Percentiles rank a stretch among this genome's conserved stretches.
phyloP scores from a whole-genome alignment of 2,888 invertebrate genomes.

The Microplitis deprimator region DNA sequence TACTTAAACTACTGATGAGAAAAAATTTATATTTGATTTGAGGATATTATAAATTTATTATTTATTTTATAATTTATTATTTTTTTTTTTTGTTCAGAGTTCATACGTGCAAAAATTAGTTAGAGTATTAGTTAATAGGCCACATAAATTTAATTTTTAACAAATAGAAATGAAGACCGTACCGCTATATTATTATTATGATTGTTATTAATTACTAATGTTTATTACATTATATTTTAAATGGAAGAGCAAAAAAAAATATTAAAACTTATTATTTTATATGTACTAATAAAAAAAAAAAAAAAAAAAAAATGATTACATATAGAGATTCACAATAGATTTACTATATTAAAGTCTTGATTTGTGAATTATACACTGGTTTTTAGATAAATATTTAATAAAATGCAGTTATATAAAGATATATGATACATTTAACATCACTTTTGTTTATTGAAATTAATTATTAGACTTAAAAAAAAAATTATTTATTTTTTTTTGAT shows the following conservation, averaged over 20 bases:
- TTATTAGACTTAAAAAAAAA: neutral
- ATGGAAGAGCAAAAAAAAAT: conserved; percentile 24
- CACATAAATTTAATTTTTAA: conserved; percentile 38
- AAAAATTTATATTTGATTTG: conserved; percentile 40
- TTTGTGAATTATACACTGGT: neutral
- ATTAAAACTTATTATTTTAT: conserved; percentile 7
- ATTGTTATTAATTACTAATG: neutral
- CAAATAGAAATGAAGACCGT: conserved; percentile 24
- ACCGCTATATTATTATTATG: neutral
- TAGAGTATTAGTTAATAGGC: too few species aligned
- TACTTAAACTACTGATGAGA: conserved; percentile 36
- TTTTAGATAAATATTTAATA: conserved; percentile 25
- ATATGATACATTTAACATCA: conserved; percentile 35
- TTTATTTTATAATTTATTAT: too few species aligned
- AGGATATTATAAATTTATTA: conserved; percentile 5
- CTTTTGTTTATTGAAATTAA: conserved; percentile 30
- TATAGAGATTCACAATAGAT: conserved; percentile 15
- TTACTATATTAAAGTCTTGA: conserved; percentile 6
- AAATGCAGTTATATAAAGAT: conserved; percentile 39
- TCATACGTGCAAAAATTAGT: too few species aligned
- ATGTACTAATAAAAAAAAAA: conserved; percentile 4
- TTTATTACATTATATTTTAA: neutral
- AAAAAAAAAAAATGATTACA: neutral
- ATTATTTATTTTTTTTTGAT: conserved; percentile 53
- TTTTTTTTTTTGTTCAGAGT: too few species aligned